Evolutionary conservation across 2,113 vertebrate genomes (phyloP).

Genomic region (Paraplagusia blochii): DNA sequence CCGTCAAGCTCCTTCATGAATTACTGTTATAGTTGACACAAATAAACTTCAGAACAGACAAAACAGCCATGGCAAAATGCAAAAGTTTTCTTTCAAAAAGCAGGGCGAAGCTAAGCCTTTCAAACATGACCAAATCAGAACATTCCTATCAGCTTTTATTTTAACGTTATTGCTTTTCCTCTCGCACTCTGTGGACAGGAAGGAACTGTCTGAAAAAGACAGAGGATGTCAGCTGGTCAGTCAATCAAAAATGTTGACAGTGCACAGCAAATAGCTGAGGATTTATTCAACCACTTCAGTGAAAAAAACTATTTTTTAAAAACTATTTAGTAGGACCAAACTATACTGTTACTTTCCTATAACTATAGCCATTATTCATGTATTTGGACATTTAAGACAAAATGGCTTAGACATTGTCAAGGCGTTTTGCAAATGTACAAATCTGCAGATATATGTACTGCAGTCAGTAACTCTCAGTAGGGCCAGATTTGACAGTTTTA

Average conservation of each 20-base stretch:
- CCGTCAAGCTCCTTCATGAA: constrained; percentile 1
- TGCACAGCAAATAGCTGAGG: background rate
- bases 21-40: background rate
- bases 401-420: too few relatives aligned
- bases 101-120: background rate
- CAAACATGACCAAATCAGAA: constrained; percentile 20
- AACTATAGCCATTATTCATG: too few relatives aligned
- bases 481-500: too few relatives aligned
- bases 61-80: constrained; percentile 4
- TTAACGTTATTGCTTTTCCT: constrained; percentile 27
- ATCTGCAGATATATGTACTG: too few relatives aligned
- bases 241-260: background rate
- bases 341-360: too few relatives aligned
- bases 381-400: too few relatives aligned
- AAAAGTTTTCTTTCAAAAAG: constrained; percentile 10
- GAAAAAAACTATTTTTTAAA: background rate
- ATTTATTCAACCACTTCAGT: background rate
- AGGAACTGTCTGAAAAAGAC: constrained; percentile 12
- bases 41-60: background rate
- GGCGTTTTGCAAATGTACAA: too few relatives aligned
- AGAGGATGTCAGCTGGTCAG: background rate
- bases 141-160: constrained; percentile 36
- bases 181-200: constrained; percentile 10
- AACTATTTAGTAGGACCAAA: background rate
- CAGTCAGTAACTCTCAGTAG: background rate